Base-by-base conservation (phyloP, 2,888 invertebrate genomes). In the Bugulina stolonifera region DNA sequence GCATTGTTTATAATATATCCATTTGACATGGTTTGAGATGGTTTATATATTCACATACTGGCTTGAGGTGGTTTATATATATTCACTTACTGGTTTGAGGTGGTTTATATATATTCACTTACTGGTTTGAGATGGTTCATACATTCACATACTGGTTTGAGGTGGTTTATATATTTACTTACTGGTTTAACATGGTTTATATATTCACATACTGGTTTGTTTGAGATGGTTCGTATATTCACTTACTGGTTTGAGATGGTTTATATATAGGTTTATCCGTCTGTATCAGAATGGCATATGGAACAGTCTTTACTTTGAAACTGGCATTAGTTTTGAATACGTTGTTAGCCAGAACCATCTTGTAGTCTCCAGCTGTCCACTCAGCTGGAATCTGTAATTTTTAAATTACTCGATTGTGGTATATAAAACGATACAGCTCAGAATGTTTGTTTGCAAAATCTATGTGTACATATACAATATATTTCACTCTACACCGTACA, bases 111-210 rank as follows among this genome's bases (percentile, higher is more conserved):
- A 64, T 64, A n/a, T 52, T 22, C 25, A 57, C 57, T 64, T 27
- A 64, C 64, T 32, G 32, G 64, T 64, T 64, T 64, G 64, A 32
- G 64, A 64, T 64, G 64, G 64, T n/a, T 64, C 32, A n/a, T 64
- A 64, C 3, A 64, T 64, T n/a, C n/a, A n/a, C n/a, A n/a, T n/a
- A n/a, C n/a, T n/a, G n/a, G n/a, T n/a, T n/a, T n/a, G n/a, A n/a
- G n/a, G n/a, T n/a, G n/a, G n/a, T n/a, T n/a, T n/a, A n/a, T n/a
- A n/a, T n/a, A n/a, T n/a, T n/a, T n/a, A n/a, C n/a, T n/a, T n/a
- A n/a, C n/a, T n/a, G n/a, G n/a, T n/a, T n/a, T n/a, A n/a, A n/a
- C n/a, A n/a, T n/a, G n/a, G n/a, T n/a, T n/a, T n/a, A n/a, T n/a
- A n/a, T n/a, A n/a, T 52, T 22, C 25, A 57, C 57, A 29, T 27